Evolutionary conservation across 2,113 vertebrate species (phyloP), one percentile per base, ranked within the genome.

Genomic region (Bucco capensis): DNA sequence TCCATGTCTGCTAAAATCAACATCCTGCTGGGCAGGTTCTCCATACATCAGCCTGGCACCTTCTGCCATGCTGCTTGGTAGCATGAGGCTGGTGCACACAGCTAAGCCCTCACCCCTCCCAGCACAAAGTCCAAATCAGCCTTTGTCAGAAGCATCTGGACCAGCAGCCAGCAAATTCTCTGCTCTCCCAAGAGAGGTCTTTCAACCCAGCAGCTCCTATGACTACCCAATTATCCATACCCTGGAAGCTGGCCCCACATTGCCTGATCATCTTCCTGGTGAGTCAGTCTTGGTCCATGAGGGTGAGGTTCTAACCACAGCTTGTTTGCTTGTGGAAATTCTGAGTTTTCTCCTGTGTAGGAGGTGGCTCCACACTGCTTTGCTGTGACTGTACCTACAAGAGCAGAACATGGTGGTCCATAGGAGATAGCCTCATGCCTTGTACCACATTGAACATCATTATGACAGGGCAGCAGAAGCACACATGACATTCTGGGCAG

Each of bases 381-480:
- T 30, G 70, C 83, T 77, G 65, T 40, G 33, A 35, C 65, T 81
- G 78, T 38, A 76, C 33, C 64, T 80, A 28, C 58, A 50, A 8
- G 56, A 42, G 14, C 65, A 24, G 17, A 42, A 3, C 38, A 19
- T 40, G 46, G 30, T 33, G 35, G 12, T 37, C 33, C 15, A 10
- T 7, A 5, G 56, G 62, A 33, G 38, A 12, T 22, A 17, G 12
- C 56, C 51, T 9, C 7, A 31, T 4, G 22, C 11, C 28, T 44
- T 1, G 0, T 37, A 16, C 27, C 5, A 2, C 57, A 10, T 23
- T 58, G n/a, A 66, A 8, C 2, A 0, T 12, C 35, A 21, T 17
- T 38, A 6, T 17, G 8, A 3, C 50, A 82, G 46, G 40, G 24
- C 50, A 64, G 50, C 49, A 57, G 72, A 31, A 78, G 53, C 31